Percentiles rank a stretch among this genome's conserved stretches.
Conservation (phyloP, 1,140 invertebrate genomes). For the Zaprionus capensis region DNA sequence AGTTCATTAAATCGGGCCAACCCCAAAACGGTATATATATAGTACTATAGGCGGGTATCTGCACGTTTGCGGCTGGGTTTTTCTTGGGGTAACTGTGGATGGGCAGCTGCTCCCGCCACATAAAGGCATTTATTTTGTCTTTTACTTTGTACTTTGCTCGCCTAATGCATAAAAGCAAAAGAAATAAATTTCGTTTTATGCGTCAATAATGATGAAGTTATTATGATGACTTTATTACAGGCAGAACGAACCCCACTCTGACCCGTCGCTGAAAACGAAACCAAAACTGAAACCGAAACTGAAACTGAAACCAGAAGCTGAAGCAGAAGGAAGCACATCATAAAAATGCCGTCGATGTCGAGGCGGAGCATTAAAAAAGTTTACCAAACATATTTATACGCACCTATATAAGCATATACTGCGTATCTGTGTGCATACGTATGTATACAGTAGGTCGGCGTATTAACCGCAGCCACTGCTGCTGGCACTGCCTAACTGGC, state of each 20-base stretch:
- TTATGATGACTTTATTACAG: constrained; percentile 82
- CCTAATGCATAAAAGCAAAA: constrained; percentile 68
- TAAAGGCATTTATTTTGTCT: constrained; percentile 81
- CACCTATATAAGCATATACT: constrained; percentile 30
- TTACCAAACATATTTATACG: constrained; percentile 57
- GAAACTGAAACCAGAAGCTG: constrained; percentile 40
- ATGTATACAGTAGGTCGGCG: constrained; percentile 42
- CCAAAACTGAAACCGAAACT: constrained; percentile 8
- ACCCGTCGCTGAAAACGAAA: constrained; percentile 32
- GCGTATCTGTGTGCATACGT: constrained; percentile 17
- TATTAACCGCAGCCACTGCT: constrained; percentile 64
- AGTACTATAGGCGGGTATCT: background rate
- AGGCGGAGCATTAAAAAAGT: constrained; percentile 77
- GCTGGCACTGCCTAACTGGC: background rate
- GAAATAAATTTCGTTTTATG: constrained; percentile 83
- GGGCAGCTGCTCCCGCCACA: constrained; percentile 41
- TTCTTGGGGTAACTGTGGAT: background rate
- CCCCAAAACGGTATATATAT: constrained; percentile 8
- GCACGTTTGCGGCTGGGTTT: background rate
- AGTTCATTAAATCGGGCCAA: constrained; percentile 76
- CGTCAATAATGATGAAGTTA: constrained; percentile 83
- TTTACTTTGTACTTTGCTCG: constrained; percentile 51
- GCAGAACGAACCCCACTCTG: constrained; percentile 6
- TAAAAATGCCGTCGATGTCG: constrained; percentile 52
- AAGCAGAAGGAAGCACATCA: constrained; percentile 51